Percentiles rank a stretch among this genome's conserved stretches.
Conservation (phyloP, 2,797 vertebrate genomes). For the Crax fasciolata region DNA sequence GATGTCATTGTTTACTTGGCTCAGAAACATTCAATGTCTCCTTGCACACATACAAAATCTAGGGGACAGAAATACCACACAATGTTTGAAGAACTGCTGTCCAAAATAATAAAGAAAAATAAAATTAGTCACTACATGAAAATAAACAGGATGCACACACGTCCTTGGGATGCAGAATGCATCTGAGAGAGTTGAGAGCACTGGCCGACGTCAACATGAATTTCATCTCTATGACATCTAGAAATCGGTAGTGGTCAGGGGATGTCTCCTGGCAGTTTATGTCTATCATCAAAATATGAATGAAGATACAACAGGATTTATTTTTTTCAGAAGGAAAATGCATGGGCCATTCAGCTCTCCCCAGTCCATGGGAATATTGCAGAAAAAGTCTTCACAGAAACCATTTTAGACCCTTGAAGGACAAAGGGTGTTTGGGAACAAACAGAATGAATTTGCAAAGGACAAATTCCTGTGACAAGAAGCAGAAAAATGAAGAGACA, state of each 20-base stretch:
- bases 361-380: not conserved
- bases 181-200: not conserved
- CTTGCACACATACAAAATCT: not conserved
- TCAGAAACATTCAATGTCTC: not conserved
- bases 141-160: not conserved
- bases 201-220: not conserved
- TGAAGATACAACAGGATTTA: not conserved
- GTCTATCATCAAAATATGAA: not conserved
- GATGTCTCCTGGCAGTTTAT: not conserved
- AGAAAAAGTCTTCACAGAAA: not conserved
- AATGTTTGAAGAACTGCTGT: not conserved
- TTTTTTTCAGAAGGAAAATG: not conserved
- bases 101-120: not conserved
- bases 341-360: not conserved
- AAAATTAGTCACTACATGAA: not conserved
- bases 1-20: not conserved
- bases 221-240: not conserved
- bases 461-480: not conserved
- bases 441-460: fast-evolving
- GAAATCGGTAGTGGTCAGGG: not conserved
- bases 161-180: not conserved
- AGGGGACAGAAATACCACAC: not conserved
- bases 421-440: not conserved
- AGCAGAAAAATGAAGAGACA: not conserved
- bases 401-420: not conserved